Evolutionary conservation across 2,113 vertebrate species (phyloP).

Genomic region (Himantopus leucocephalus): DNA sequence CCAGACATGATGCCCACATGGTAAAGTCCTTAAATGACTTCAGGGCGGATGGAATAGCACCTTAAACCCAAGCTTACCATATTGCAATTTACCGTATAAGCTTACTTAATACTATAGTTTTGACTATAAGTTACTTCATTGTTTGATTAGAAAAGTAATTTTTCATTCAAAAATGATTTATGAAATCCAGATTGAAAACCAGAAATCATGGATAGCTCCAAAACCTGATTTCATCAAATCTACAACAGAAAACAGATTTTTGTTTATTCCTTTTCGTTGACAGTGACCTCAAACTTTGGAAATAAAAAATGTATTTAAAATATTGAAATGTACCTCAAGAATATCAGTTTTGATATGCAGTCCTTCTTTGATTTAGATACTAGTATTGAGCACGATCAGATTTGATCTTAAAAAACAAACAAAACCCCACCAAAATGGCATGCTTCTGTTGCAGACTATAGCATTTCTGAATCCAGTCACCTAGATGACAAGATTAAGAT

Average conservation of each 20-base stretch:
- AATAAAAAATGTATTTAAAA: neutral
- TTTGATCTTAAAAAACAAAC: neutral
- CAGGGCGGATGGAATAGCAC: slow-evolving; percentile 48
- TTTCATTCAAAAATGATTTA: neutral
- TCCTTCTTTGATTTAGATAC: neutral
- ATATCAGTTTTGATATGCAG: neutral
- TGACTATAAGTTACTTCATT: slow-evolving; percentile 29
- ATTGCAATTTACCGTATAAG: slow-evolving; percentile 43
- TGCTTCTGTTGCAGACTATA: neutral
- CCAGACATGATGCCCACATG: slow-evolving; percentile 99
- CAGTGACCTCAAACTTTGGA: neutral
- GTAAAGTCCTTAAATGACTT: slow-evolving; percentile 69
- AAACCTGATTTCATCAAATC: neutral
- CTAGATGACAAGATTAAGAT: neutral
- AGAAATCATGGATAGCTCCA: neutral
- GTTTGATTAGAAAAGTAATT: slow-evolving; percentile 44
- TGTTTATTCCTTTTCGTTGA: neutral
- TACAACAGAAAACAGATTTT: no score
- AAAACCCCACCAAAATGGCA: neutral
- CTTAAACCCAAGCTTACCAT: slow-evolving; percentile 59
- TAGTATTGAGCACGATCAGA: neutral
- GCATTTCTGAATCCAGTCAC: neutral
- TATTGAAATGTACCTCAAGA: neutral
- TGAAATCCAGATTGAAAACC: neutral
- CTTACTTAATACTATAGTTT: slow-evolving; percentile 48